These are phyloP conservation scores for Cerastis rubricosa DNA, from an alignment of 2,888 invertebrate genomes.

Conservation along the genomic window DNA sequence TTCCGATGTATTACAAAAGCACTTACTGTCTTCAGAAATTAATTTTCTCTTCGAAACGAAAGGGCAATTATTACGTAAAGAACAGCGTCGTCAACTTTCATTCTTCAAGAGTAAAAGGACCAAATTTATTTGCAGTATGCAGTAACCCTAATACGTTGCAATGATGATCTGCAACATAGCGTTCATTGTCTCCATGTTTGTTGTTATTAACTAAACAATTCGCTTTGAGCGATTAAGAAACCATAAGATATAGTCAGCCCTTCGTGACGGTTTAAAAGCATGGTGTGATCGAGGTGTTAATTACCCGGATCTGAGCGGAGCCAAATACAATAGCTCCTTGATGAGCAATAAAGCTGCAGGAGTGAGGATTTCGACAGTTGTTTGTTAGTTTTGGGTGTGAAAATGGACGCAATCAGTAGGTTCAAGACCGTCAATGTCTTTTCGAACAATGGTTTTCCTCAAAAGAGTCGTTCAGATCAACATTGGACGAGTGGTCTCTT, in stretches of 20 bases:
- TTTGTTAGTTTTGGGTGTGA: constrained; percentile 16
- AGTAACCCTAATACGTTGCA: constrained; percentile 49
- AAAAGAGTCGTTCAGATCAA: not conserved
- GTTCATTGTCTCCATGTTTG: constrained; percentile 54
- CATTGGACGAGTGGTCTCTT: not conserved
- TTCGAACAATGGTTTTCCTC: constrained; percentile 11
- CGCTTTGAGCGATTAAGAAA: constrained; percentile 19
- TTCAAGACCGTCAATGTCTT: not conserved
- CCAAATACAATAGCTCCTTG: constrained; percentile 33
- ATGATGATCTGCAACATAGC: constrained; percentile 42
- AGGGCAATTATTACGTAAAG: constrained; percentile 17
- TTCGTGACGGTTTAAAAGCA: constrained; percentile 23
- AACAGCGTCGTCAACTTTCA: not conserved
- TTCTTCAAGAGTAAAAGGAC: not conserved
- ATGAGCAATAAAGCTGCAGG: constrained; percentile 26
- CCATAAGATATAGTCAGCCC: constrained; percentile 7
- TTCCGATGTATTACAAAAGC: constrained; percentile 16
- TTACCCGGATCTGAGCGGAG: constrained; percentile 14
- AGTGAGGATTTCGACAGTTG: constrained; percentile 14
- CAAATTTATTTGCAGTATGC: not conserved
- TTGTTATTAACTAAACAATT: constrained; percentile 48
- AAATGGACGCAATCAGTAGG: not conserved
- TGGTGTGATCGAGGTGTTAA: constrained; percentile 45
- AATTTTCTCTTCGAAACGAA: constrained; percentile 16
- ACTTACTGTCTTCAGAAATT: constrained; percentile 12